phyloP scores from a whole-genome alignment of 2,888 invertebrate species.

The Idaea dimidiata region DNA sequence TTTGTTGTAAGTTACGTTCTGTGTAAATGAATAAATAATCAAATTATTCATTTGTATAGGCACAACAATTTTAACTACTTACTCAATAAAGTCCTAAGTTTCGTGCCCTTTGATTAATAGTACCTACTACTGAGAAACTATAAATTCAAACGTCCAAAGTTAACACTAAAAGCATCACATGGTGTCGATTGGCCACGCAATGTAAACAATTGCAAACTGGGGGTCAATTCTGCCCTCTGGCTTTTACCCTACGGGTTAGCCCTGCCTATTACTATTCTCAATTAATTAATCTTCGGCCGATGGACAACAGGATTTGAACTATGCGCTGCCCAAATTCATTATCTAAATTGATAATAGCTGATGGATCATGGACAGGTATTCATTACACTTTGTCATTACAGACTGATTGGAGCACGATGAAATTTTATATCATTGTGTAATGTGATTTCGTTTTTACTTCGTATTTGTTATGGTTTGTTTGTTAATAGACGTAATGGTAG shows the following conservation, averaged over 20 bases:
- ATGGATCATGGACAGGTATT: slow-evolving; percentile 34
- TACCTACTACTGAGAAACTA: slow-evolving; percentile 4
- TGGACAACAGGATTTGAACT: slow-evolving; percentile 44
- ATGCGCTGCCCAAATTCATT: slow-evolving; percentile 55
- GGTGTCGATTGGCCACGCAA: slow-evolving; percentile 52
- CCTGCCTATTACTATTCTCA: slow-evolving; percentile 46
- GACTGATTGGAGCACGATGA: background rate
- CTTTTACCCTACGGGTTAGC: slow-evolving; percentile 23
- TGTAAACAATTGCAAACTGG: slow-evolving; percentile 41
- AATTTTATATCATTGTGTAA: slow-evolving; percentile 14
- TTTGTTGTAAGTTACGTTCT: no score
- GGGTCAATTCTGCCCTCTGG: slow-evolving; percentile 20
- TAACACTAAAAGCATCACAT: slow-evolving; percentile 41
- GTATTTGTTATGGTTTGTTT: slow-evolving; percentile 6
- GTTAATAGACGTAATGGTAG: background rate
- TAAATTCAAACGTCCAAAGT: slow-evolving; percentile 33
- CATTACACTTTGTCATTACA: slow-evolving; percentile 26
- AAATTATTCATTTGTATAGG: background rate
- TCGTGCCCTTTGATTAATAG: background rate
- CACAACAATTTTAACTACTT: background rate
- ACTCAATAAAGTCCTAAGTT: background rate
- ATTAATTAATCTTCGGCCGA: slow-evolving; percentile 67
- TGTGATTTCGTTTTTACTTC: slow-evolving; percentile 8
- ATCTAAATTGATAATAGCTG: slow-evolving; percentile 59
- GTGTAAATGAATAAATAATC: no score